Conservation (phyloP, 1,140 invertebrate species). For the Drosophila tsacasi region DNA sequence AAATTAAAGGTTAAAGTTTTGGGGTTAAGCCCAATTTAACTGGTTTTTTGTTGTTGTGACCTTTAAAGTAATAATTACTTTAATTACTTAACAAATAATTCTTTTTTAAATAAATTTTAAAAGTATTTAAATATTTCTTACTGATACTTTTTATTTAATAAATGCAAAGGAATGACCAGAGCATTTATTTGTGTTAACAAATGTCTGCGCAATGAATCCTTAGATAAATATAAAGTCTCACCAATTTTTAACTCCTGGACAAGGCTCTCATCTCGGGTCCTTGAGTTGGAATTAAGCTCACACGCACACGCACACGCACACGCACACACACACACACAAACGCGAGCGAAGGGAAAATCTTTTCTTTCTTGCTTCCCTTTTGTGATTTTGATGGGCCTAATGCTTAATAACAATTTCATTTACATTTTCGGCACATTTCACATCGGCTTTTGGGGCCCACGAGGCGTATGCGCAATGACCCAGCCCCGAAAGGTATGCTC, state of each 20-base stretch:
- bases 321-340: background rate
- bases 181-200: background rate
- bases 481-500: slow-evolving; percentile 36
- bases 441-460: slow-evolving; percentile 36
- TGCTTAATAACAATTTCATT: slow-evolving; percentile 69
- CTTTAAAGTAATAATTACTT: too few species aligned
- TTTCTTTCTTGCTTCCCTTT: slow-evolving; percentile 24
- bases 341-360: background rate
- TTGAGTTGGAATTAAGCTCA: slow-evolving; percentile 29
- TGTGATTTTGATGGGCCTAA: slow-evolving; percentile 43
- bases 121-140: background rate
- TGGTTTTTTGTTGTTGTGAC: too few species aligned
- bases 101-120: too few species aligned
- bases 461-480: slow-evolving; percentile 31
- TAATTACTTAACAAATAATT: too few species aligned
- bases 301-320: background rate
- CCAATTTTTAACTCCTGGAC: slow-evolving; percentile 19
- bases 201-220: slow-evolving; percentile 7
- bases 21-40: background rate
- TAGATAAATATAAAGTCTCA: slow-evolving; percentile 1
- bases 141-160: background rate
- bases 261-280: slow-evolving; percentile 18
- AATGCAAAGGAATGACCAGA: background rate
- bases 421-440: slow-evolving; percentile 62
- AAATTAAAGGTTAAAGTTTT: background rate